Base-by-base conservation (phyloP, 2,797 vertebrate genomes). In the Crypturellus tataupa region DNA sequence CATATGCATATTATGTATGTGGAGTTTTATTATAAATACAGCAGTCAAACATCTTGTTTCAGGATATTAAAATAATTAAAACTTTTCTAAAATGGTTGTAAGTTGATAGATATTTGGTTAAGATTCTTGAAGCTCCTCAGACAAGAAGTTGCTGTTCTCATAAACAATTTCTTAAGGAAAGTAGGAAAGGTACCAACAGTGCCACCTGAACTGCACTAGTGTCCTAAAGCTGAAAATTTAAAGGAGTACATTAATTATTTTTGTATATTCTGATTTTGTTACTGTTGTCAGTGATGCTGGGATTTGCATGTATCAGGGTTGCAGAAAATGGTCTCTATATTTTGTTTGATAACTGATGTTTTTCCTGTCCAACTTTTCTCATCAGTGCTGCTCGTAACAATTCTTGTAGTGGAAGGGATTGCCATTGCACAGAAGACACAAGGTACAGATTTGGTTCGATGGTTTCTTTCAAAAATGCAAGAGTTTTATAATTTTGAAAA, bases 351-450 rank as follows among this genome's bases (percentile, higher is more conserved):
- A 86, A 80, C 44, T 93, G 71, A 90, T 96, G 29, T 91, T 89
- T 96, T 90, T 96, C 58, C 97, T 99, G 96, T 97, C 96, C 97
- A 97, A 97, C 98, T 98, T 98, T 97, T 98, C 96, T 98, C 89
- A 40, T 47, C 96, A 98, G 98, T 98, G 97, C 95, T 98, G 92
- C 96, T 98, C 91, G 96, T 98, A 93, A 98, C 98, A 51, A 96
- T 99, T 97, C 98, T 99, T 80, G 98, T 99, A 95, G 99, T 99
- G 97, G 99, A 99, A 97, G 99, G 98, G 44, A 99, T 99, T 80
- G 98, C 99, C 13, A 97, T 99, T 98, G 99, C 99, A 64, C 99
- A 99, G 97, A 99, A 99, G 97, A 98, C 98, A 69, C 99, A 98
- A 99, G 99, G 99, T 99, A 98, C 93, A 91, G 59, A 84, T 89